These are phyloP conservation scores for Olivierus martensii DNA, from an alignment of 1,140 invertebrate genomes.

Conservation along the genomic window DNA sequence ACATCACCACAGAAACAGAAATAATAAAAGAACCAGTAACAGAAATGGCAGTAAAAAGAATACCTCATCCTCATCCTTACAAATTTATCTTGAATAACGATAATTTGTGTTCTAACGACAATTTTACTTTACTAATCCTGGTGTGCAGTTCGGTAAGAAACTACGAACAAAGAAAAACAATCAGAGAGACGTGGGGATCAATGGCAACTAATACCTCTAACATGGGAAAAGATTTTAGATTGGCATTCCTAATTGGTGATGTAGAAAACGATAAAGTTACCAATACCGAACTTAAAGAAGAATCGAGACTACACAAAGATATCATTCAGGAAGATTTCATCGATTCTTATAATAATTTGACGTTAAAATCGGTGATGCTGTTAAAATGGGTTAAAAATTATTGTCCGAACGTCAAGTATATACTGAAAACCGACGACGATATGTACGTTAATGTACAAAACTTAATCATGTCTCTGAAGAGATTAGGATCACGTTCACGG, in stretches of 20 bases:
- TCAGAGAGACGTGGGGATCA: constrained; percentile 64
- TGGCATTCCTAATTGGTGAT: constrained; percentile 16
- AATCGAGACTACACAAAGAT: constrained; percentile 14
- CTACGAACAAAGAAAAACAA: constrained; percentile 46
- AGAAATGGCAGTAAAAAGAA: too few species aligned
- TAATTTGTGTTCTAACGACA: constrained; percentile 9
- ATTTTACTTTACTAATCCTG: constrained; percentile 44
- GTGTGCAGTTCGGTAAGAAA: constrained; percentile 55
- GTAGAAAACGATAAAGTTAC: constrained; percentile 4
- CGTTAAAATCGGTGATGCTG: constrained; percentile 26
- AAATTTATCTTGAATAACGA: constrained; percentile 1
- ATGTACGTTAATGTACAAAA: constrained; percentile 40
- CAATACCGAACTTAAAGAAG: constrained; percentile 7
- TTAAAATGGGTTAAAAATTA: constrained; percentile 39
- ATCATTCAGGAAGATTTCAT: constrained; percentile 23
- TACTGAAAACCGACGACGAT: constrained; percentile 40
- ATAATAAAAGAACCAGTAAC: too few species aligned
- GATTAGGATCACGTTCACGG: not conserved
- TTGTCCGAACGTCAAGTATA: constrained; percentile 42
- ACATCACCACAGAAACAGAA: too few species aligned
- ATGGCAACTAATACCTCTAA: constrained; percentile 13
- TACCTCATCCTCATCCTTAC: not conserved
- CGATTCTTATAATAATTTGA: constrained; percentile 28
- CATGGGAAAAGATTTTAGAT: constrained; percentile 4
- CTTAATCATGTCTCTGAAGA: constrained; percentile 22